Evolutionary conservation across 1,140 invertebrate species (phyloP), one percentile per base, ranked within the genome.

Genomic region (Himalopsyche phryganea): DNA sequence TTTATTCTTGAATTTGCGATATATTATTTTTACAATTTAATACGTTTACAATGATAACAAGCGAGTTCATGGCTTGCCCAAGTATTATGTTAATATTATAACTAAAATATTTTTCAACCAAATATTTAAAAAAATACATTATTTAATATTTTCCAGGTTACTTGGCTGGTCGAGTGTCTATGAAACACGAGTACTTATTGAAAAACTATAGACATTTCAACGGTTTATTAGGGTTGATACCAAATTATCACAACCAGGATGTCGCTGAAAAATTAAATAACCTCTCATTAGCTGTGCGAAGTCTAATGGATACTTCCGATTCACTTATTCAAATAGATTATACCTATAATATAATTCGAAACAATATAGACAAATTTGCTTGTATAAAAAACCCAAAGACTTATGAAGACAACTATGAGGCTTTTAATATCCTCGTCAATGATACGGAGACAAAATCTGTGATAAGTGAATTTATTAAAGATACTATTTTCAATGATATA

Each of bases 151-250:
- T 41, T n/a, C n/a, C 35, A 61, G 60, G 60, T 14, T 57, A 57
- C 42, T 42, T 58, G 6, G 52, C 57, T 4, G 60, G 60, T 6
- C 23, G 54, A 28, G 45, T 57, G 35, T 57, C 60, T 10, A 61
- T 57, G 50, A 54, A 58, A 44, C 53, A 61, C 20, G 60, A 61
- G 41, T 61, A 57, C 52, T 17, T 61, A 35, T 38, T 61, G 36
- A 61, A 61, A 38, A 53, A 53, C 42, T 53, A 45, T 19, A 45
- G 17, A 53, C 28, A 42, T 33, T 36, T 54, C 23, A 20, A 53
- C 17, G 18, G 44, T 53, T 35, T 53, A 19, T 42, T 23, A 11
- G 42, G 23, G 9, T 45, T 17, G 32, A 53, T 9, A 9, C 23
- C 23, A 3, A 9, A 28, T 13, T 45, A 45, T 53, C 51, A 53